Evolutionary conservation across 2,888 invertebrate genomes (phyloP), one percentile per base, ranked within the genome.

Genomic region (Drosophila ezoana): DNA sequence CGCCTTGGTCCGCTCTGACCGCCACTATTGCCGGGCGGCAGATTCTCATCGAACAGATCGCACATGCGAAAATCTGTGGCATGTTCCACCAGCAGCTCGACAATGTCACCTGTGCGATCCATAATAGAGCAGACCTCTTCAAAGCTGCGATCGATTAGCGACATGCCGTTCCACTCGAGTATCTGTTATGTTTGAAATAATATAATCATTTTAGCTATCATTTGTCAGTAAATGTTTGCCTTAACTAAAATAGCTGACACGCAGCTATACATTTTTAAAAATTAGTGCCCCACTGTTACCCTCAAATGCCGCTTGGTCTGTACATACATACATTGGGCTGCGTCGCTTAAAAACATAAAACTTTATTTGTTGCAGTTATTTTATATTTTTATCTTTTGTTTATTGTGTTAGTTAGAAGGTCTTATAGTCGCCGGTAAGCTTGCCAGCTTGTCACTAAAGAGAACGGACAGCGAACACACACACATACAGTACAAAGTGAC

Each of bases 121-220:
- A 98, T 95, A 81, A 98, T 97, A 64, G 96, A 95, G 90, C 96
- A 96, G 40, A 98, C 97, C 91, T 98, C 98, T 91, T 98, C 98
- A 91, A 98, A 98, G 79, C 97, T 98, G 80, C 97, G 95, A 93
- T 98, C 98, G 51, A 96, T 96, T 67, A 98, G 93, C 0, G 97
- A 96, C 67, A 97, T 95, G 0, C 98, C 97, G 73, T 96, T 96
- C 98, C 98, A 98, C 92, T 98, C 97, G 70, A 98, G 93, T 58
- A 98, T 97, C 96, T 96, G 61, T 2, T 18, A 37, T 10, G 13
- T 4, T 6, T 38, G 18, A 14, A 60, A 9, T 14, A 38, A 32
- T 14, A 49, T 43, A 33, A 49, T 41, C 14, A 33, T 40, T 35
- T 28, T 18, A 49, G 20, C 18, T 20, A 47, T 48, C 45, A 43